phyloP scores from a whole-genome alignment of 2,113 vertebrate genomes.

The Setophaga coronata region DNA sequence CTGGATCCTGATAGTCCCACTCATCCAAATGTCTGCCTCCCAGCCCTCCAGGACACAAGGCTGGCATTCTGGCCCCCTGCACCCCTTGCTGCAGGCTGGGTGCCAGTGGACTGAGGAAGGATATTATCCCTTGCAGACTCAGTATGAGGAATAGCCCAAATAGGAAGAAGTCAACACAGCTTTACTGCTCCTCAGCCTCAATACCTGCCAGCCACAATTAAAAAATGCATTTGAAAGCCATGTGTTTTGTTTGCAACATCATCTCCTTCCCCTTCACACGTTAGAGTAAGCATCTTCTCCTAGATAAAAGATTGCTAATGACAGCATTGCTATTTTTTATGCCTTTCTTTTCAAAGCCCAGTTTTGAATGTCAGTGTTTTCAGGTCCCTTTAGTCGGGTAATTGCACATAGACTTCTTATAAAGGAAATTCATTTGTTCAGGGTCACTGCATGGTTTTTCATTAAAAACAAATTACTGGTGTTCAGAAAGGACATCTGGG shows the following conservation, averaged over 20 bases:
- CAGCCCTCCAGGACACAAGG: accelerated
- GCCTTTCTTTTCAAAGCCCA: slow-evolving; percentile 11
- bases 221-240: neutral
- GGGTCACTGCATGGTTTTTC: slow-evolving; percentile 99
- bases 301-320: neutral
- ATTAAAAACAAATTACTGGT: slow-evolving; percentile 99
- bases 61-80: neutral
- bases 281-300: neutral
- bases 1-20: neutral
- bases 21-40: neutral
- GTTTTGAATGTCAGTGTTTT: slow-evolving; percentile 67
- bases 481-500: slow-evolving; percentile 99
- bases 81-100: neutral
- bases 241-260: neutral
- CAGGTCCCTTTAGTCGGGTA: slow-evolving; percentile 70
- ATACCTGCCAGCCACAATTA: neutral
- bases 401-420: slow-evolving; percentile 87
- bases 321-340: neutral
- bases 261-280: neutral
- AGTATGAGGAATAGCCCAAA: neutral
- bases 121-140: neutral
- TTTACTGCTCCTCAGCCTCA: neutral
- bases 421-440: slow-evolving; percentile 99
- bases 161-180: neutral
- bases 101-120: neutral